Conservation (phyloP, 2,113 vertebrate genomes). For the Xiphophorus hellerii region DNA sequence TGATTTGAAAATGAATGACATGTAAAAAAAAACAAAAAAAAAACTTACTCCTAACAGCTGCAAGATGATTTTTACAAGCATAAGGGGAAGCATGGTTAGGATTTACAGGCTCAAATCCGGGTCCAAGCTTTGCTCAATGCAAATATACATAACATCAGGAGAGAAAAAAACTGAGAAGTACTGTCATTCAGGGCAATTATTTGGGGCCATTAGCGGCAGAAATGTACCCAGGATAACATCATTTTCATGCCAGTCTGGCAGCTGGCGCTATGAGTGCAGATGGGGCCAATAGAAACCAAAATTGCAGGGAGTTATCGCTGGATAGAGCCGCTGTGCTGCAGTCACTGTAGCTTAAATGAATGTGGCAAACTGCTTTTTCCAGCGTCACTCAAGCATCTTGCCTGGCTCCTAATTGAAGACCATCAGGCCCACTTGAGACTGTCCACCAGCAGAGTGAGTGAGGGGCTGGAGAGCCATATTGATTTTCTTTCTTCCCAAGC, state of each 20-base stretch:
- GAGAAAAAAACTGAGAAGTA: slow-evolving; percentile 11
- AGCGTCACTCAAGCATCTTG: slow-evolving; percentile 55
- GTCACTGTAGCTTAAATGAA: slow-evolving; percentile 55
- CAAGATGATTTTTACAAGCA: slow-evolving; percentile 16
- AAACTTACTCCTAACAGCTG: slow-evolving; percentile 14
- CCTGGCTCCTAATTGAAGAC: slow-evolving; percentile 64
- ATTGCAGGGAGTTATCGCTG: slow-evolving; percentile 57
- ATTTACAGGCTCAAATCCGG: background rate
- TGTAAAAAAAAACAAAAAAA: background rate
- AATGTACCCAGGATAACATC: slow-evolving; percentile 54
- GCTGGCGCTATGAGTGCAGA: slow-evolving; percentile 50
- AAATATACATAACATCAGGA: slow-evolving; percentile 12
- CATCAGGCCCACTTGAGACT: slow-evolving; percentile 65
- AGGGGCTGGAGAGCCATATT: slow-evolving; percentile 26
- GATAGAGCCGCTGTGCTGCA: slow-evolving; percentile 28
- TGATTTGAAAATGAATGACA: slow-evolving; percentile 52
- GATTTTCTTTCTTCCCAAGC: slow-evolving; percentile 44
- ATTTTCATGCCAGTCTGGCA: slow-evolving; percentile 59
- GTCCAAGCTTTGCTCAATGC: slow-evolving; percentile 15
- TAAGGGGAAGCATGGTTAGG: slow-evolving; percentile 13
- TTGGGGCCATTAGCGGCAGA: slow-evolving; percentile 62
- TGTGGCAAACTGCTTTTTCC: slow-evolving; percentile 62
- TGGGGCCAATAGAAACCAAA: slow-evolving; percentile 50
- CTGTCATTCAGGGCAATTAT: slow-evolving; percentile 56
- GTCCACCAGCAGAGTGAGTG: slow-evolving; percentile 39